Base-by-base conservation (phyloP, 2,888 invertebrate genomes). In the Trachelus troglodyta region DNA sequence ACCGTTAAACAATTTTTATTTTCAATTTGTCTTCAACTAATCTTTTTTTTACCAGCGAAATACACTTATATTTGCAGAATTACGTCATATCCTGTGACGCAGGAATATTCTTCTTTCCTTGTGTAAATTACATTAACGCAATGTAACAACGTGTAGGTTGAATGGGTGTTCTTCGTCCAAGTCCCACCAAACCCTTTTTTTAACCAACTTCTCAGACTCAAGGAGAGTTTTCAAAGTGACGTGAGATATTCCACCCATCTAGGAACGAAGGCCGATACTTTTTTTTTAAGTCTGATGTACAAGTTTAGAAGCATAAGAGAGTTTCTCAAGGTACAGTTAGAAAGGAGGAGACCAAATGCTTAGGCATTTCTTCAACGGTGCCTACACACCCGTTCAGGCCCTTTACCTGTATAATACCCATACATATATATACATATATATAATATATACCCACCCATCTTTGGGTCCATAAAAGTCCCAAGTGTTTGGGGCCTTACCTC, bases 181-280 rank as follows among this genome's bases (percentile, higher is more conserved):
- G 30, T 69, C n/a, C 30, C 30, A 12, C 30, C 12, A 12, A 12
- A 12, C 69, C 1, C 1, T 30, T n/a, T 69, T 69, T 69, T 4
- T 4, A n/a, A 69, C 15, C 40, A 15, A 4, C 40, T 15, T 40
- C 40, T 15, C 40, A 40, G 40, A 4, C 40, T 40, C 15, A 40
- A 15, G 40, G 40, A 40, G 15, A 40, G 40, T 40, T 40, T 40
- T 40, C 40, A 40, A 40, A 40, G 40, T 40, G 40, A 15, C 69
- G 33, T 69, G 31, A 33, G 69, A 69, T 69, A 69, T 69, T 69
- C 69, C 69, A 31, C 69, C 69, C 69, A 69, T 33, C 69, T 11
- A 33, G 12, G 69, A 69, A 33, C 33, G 69, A 30, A 69, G 69
- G 12, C 15, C 30, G 69, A 69, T 30, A 30, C 69, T 69, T 69